phyloP scores from a whole-genome alignment of 2,888 invertebrate genomes.

The Amaurobius ferox region DNA sequence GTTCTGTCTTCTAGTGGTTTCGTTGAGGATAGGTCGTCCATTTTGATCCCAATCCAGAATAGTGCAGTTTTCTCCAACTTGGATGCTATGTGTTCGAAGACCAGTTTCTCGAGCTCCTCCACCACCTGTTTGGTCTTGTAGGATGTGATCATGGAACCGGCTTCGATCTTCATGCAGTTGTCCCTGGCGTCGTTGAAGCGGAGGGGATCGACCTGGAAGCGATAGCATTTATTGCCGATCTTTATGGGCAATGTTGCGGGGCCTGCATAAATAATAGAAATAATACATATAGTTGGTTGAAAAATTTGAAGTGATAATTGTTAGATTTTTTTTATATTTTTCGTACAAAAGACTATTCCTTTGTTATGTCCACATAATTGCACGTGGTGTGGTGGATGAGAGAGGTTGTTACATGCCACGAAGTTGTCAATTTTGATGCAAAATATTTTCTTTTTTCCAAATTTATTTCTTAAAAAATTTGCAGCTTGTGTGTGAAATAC shows the following conservation, averaged over 20 bases:
- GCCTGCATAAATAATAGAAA: too few relatives aligned
- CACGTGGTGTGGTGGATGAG: too few relatives aligned
- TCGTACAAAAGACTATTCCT: too few relatives aligned
- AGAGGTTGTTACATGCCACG: too few relatives aligned
- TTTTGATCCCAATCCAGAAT: conserved; percentile 47
- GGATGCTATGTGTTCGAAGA: not conserved
- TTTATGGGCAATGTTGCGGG: conserved; percentile 17
- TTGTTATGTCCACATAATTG: too few relatives aligned
- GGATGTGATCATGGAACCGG: not conserved
- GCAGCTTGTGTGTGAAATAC: too few relatives aligned
- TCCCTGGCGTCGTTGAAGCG: not conserved
- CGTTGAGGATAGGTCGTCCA: not conserved
- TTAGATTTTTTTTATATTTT: too few relatives aligned
- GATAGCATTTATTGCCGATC: not conserved
- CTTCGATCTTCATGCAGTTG: conserved; percentile 8
- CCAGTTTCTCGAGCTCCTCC: not conserved
- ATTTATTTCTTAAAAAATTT: too few relatives aligned
- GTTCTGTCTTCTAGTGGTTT: conserved; percentile 7
- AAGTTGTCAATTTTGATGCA: too few relatives aligned
- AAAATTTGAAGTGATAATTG: not conserved
- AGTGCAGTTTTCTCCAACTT: conserved; percentile 13
- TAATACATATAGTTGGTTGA: too few relatives aligned
- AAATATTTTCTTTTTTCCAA: too few relatives aligned
- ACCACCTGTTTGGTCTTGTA: not conserved
- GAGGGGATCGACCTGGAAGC: not conserved